Base-by-base conservation (phyloP, 1,140 invertebrate species). In the Drosophila sp. region DNA sequence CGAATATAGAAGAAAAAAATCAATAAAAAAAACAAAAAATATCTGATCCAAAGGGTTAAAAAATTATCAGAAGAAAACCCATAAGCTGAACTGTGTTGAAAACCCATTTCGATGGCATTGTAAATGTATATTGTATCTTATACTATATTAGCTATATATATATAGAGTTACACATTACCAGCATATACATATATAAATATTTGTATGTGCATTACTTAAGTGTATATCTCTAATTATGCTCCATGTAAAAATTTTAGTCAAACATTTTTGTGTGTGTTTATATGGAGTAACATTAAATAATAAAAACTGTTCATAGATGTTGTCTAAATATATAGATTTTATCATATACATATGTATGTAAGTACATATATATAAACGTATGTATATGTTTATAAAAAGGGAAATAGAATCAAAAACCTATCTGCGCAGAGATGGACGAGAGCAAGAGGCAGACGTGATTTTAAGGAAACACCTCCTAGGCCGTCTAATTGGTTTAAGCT, bases 141-240 rank as follows among this genome's bases (percentile, higher is more conserved):
- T 23, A 63, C 41, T 63, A 11, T 38, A 38, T 11, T 44, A 35
- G 32, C 41, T 68, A 68, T 4, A 61, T 10, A 56, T 56, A 65
- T 56, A 56, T 27, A 54, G 29, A 35, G 10, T 41, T 38, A 11
- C 3, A 11, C 1, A 40, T 40, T 11, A 40, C 38, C 38, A 10
- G 11, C 40, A 41, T 50, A 50, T 50, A 50, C 27, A 50, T 50
- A 6, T 50, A 50, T 50, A 50, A 50, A 10, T 50, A 50, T 50
- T 8, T 50, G 27, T 27, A 50, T 23, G 25, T 23, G 17, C 27
- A 50, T 50, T 27, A 10, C 7, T 6, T 50, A 50, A 27, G 44
- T 50, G 44, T 47, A 10, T 27, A 10, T 27, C 5, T 27, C 23
- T 27, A 50, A 23, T 50, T 50, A 10, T 3, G 23, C 23, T 50